Percentiles rank a stretch among this genome's conserved stretches.
phyloP scores from a whole-genome alignment of 2,888 invertebrate species.

The Acanthacorydalis orientalis region DNA sequence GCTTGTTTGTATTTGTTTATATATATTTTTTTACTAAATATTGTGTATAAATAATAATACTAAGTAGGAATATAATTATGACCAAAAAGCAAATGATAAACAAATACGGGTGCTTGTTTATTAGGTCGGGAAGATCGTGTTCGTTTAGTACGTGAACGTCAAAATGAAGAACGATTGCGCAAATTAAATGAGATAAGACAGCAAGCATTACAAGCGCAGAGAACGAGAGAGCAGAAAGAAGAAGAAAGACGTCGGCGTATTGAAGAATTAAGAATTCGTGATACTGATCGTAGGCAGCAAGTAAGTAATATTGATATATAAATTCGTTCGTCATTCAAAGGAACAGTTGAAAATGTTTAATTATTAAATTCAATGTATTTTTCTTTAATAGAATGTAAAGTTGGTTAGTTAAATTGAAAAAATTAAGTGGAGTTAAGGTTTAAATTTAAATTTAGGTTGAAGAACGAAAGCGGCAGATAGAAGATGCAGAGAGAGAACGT shows the following conservation, averaged over 20 bases:
- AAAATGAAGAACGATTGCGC: constrained; percentile 76
- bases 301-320: constrained; percentile 8
- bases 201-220: constrained; percentile 77
- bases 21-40: too few relatives aligned
- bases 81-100: too few relatives aligned
- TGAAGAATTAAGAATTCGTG: constrained; percentile 64
- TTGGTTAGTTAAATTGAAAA: too few relatives aligned
- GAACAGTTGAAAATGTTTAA: too few relatives aligned
- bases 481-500: constrained; percentile 75
- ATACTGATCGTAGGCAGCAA: constrained; percentile 49
- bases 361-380: too few relatives aligned
- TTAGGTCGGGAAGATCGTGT: constrained; percentile 40
- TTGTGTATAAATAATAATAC: too few relatives aligned
- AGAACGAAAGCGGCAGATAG: constrained; percentile 75
- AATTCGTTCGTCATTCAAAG: too few relatives aligned
- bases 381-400: too few relatives aligned
- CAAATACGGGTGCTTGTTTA: too few relatives aligned
- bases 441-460: constrained; percentile 41
- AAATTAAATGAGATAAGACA: constrained; percentile 79
- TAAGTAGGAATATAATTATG: too few relatives aligned
- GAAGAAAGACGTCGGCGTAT: constrained; percentile 66
- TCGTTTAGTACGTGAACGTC: constrained; percentile 63
- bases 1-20: too few relatives aligned
- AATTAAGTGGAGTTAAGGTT: too few relatives aligned
- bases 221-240: constrained; percentile 77